A percentile compares a stretch with the other conserved stretches of the same genome.
These are phyloP conservation scores for Oenanthe oenanthe DNA, from an alignment of 2,113 vertebrate genomes.

Conservation along the genomic window DNA sequence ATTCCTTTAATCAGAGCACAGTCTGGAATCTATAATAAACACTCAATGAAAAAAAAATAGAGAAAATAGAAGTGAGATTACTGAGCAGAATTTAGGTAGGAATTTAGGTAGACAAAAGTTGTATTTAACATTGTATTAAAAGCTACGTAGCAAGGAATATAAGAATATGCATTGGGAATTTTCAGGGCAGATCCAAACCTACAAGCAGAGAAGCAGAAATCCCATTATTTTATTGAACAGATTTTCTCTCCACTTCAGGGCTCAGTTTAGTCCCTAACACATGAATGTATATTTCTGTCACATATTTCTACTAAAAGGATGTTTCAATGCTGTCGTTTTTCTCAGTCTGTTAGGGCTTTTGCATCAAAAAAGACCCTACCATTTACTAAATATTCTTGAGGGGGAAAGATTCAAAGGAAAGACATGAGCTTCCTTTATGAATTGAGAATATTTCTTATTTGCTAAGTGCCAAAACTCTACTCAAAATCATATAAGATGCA, in stretches of 20 bases:
- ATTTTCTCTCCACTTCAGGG: background rate
- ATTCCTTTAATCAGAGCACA: slow-evolving; percentile 68
- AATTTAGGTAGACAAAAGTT: background rate
- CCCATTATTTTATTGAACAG: background rate
- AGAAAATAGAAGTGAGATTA: background rate
- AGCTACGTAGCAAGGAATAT: background rate
- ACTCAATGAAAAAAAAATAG: background rate
- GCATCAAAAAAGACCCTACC: slow-evolving; percentile 1
- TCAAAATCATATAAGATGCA: background rate
- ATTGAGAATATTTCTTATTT: background rate
- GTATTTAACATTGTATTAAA: background rate
- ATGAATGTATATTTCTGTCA: background rate
- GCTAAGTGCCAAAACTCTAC: background rate
- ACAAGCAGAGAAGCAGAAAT: background rate
- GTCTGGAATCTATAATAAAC: slow-evolving; percentile 61
- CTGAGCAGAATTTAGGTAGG: background rate
- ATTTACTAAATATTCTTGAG: slow-evolving; percentile 11
- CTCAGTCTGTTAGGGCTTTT: background rate
- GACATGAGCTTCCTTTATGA: background rate
- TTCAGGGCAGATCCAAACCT: background rate
- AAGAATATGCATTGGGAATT: background rate
- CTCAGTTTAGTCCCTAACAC: background rate
- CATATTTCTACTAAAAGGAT: background rate
- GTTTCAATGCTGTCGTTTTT: background rate
- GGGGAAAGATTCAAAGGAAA: background rate